Evolutionary conservation across 2,113 vertebrate genomes (phyloP), one percentile per base, ranked within the genome.

Genomic region (Cisticola juncidis): DNA sequence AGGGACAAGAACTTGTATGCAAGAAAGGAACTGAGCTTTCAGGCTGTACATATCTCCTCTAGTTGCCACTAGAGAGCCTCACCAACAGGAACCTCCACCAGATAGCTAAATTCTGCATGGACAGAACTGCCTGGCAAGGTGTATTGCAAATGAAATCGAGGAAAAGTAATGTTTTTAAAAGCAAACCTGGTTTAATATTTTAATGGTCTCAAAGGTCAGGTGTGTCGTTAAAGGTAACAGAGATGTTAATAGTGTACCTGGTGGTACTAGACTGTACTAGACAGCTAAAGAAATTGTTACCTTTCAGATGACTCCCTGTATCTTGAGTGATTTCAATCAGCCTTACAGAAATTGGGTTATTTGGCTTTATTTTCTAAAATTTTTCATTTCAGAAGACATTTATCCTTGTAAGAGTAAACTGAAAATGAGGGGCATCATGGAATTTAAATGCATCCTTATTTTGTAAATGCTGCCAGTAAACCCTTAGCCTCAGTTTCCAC

Each of bases 381-480:
- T 14, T 9, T 50, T 11, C 40, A 11, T 40, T 81, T 61, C 40
- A 45, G 57, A 90, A 82, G 25, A 12, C 9, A 44, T 54, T 50
- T 71, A 31, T 50, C 83, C 42, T 70, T 53, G 9, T 19, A 72
- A 44, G 9, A 50, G 36, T 29, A 61, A 42, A 45, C 6, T 0
- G 0, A 81, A 77, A 82, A 9, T 20, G 9, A 31, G 9, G 10
- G 36, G 4, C 6, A 60, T 38, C 0, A 0, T 31, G 17, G 19
- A 42, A 48, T 82, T 83, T 66, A 77, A 86, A n/a, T 71, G 29
- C 17, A 25, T 38, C 5, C 4, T 94, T 7, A n/a, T 72, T 76
- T 31, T 78, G 21, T 36, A 74, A 78, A 83, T 54, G 26, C 28
- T 90, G n/a, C 66, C 56, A 84, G 33, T 61, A 80, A 88, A 50